Evolutionary conservation across 2,797 vertebrate genomes (phyloP), one percentile per base, ranked within the genome.

Genomic region (Thunnus albacares): DNA sequence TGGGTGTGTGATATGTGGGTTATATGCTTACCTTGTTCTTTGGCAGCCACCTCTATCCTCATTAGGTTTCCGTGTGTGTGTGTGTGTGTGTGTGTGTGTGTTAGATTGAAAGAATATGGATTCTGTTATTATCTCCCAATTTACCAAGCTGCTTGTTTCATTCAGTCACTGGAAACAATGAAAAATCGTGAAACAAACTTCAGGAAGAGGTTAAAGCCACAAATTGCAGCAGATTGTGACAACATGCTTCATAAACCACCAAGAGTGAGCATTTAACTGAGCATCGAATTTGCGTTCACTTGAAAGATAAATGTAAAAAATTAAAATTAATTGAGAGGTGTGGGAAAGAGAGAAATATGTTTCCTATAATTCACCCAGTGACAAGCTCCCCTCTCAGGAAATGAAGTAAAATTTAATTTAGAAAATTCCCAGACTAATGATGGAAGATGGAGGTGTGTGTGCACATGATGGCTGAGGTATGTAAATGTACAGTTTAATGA

Each of bases 381-480:
- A 60, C 71, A 62, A 49, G 51, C 24, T 70, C 45, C 72, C 41
- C 71, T 72, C 62, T 71, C 38, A 57, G 66, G 78, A 85, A 86
- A 80, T 87, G 13, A 83, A 83, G 74, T 81, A 64, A 77, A 84
- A 83, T 85, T 88, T 86, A 75, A 86, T 71, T 84, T 45, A 71
- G 75, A 80, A 51, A 82, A 80, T 66, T 76, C 26, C 43, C 45
- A 30, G 41, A 38, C 55, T 75, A 75, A 83, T 67, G 70, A 58
- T 67, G 51, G 68, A 61, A 52, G 75, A 55, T 51, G 55, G 24
- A 45, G 33, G 55, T 68, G 63, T 67, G 77, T 67, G 77, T 70
- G 77, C 30, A 22, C 9, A 52, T 71, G 86, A 82, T 67, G 81
- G 73, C 38, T 52, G 28, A 13, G 63, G 33, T 79, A 41, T 59